Conservation (phyloP, 2,113 vertebrate genomes). For the Pelmatolapia mariae region DNA sequence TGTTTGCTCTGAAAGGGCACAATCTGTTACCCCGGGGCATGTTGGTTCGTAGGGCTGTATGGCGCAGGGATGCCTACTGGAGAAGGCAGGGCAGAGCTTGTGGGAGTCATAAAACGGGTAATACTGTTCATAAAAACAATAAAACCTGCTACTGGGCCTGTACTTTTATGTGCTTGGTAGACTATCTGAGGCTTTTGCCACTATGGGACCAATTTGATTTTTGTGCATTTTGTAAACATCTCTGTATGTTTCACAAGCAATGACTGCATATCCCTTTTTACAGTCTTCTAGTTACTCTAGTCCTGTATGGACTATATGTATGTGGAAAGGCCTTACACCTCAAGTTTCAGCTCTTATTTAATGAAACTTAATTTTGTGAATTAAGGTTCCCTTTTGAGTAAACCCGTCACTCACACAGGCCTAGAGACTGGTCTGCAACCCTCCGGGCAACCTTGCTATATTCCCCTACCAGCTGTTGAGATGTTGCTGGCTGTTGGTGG, state of each 20-base stretch:
- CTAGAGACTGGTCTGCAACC: not conserved
- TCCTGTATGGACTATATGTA: not conserved
- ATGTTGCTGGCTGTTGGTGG: not conserved
- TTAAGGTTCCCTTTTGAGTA: not conserved
- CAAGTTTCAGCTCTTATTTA: not conserved
- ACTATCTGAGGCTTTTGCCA: not conserved
- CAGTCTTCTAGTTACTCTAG: not conserved
- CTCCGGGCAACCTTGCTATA: fast-evolving
- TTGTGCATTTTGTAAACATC: not conserved
- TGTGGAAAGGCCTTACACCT: fast-evolving
- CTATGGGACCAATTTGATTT: not conserved
- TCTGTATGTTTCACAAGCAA: not conserved
- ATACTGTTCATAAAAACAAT: not conserved
- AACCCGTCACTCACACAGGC: not conserved
- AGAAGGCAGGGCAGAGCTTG: not conserved
- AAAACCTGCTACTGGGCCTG: not conserved
- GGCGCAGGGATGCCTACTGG: not conserved
- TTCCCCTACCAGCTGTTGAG: not conserved
- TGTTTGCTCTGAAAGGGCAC: constrained; percentile 40
- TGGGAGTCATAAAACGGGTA: not conserved
- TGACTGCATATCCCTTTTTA: not conserved
- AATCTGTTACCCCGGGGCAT: not conserved
- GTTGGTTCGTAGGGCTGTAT: not conserved
- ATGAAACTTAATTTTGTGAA: not conserved
- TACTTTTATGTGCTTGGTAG: not conserved